A percentile compares a stretch with the other conserved stretches of the same genome.
phyloP scores from a whole-genome alignment of 2,888 invertebrate genomes.

The Phrixothrix hirtus region DNA sequence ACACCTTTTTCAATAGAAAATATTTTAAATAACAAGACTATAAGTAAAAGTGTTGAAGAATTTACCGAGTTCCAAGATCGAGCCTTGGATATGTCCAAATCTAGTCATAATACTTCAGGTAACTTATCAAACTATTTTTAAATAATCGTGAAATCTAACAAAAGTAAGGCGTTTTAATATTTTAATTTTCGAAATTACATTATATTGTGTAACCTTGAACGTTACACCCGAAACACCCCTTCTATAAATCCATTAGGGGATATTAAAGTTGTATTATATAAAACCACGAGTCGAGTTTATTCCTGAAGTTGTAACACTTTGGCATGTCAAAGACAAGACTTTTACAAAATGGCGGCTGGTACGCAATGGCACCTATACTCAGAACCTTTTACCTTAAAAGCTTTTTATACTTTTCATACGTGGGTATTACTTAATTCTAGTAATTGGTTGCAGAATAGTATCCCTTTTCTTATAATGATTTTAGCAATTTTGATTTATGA shows the following conservation, averaged over 20 bases:
- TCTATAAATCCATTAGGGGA: conserved; percentile 20
- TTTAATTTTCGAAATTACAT: neutral
- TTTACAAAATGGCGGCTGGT: conserved; percentile 45
- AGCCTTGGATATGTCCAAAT: conserved; percentile 56
- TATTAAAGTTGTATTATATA: conserved; percentile 27
- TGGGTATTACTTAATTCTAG: conserved; percentile 44
- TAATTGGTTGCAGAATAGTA: conserved; percentile 40
- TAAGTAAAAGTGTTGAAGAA: conserved; percentile 47
- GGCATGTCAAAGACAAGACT: conserved; percentile 24
- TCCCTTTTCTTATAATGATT: conserved; percentile 24
- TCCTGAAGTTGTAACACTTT: conserved; percentile 19
- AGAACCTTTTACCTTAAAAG: conserved; percentile 51
- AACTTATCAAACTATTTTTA: neutral
- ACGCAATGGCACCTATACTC: conserved; percentile 47
- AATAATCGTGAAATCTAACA: too few species aligned
- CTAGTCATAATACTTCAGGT: conserved; percentile 17
- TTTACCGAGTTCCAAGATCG: conserved; percentile 44
- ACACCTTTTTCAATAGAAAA: conserved; percentile 77
- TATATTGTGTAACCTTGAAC: neutral
- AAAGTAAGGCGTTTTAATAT: neutral
- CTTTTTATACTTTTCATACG: conserved; percentile 39
- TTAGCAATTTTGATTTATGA: conserved; percentile 23
- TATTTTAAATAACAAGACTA: conserved; percentile 61
- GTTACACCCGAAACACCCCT: neutral
- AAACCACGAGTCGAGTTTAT: conserved; percentile 28